phyloP scores from a whole-genome alignment of 2,888 invertebrate species.

The Allolobophora icterica region DNA sequence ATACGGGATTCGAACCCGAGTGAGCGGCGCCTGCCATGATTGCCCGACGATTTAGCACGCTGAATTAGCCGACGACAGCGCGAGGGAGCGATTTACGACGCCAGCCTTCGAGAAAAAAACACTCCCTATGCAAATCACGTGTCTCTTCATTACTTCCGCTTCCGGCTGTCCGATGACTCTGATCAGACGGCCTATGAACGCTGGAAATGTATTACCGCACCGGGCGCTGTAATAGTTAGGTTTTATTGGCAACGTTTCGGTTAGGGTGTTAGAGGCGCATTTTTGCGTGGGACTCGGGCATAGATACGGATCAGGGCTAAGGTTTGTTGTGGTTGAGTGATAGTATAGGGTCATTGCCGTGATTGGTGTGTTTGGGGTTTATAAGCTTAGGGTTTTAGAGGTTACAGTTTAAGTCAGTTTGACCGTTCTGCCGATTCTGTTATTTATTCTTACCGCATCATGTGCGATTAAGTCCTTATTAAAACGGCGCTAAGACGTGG shows the following conservation, averaged over 20 bases:
- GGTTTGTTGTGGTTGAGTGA: not conserved
- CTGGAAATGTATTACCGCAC: not conserved
- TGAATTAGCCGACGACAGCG: too few species aligned
- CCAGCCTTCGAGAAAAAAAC: not conserved
- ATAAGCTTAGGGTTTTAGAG: not conserved
- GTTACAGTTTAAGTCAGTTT: too few species aligned
- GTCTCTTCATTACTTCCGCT: slow-evolving; percentile 3
- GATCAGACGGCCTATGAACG: not conserved
- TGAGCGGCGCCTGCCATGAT: not conserved
- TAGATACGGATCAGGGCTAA: too few species aligned
- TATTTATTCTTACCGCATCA: not conserved
- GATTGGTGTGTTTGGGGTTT: not conserved
- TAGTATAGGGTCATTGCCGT: not conserved
- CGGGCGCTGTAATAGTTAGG: not conserved
- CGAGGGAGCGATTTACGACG: not conserved
- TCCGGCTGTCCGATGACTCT: not conserved
- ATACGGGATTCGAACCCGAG: not conserved
- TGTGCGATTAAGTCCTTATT: not conserved
- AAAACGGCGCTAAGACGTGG: not conserved
- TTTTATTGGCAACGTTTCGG: not conserved
- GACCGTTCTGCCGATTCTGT: too few species aligned
- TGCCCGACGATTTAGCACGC: not conserved
- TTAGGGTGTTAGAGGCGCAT: not conserved
- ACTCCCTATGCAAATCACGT: slow-evolving; percentile 11
- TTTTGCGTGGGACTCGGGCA: not conserved